A percentile compares a stretch with the other conserved stretches of the same genome.
Evolutionary conservation across 2,797 vertebrate genomes (phyloP).

Genomic region (Corythornis leucogaster): DNA sequence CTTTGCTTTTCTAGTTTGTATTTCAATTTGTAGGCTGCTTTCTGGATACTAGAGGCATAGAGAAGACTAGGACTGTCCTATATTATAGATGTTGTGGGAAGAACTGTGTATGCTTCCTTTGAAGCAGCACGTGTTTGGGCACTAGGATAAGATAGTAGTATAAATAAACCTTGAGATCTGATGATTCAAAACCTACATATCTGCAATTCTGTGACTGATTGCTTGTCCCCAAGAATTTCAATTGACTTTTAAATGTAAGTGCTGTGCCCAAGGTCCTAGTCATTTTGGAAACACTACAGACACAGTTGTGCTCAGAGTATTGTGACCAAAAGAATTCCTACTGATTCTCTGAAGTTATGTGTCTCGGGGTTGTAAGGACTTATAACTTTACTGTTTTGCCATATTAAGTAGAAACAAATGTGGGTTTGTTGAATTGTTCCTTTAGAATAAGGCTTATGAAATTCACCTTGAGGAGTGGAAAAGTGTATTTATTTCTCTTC

Average conservation of each 20-base stretch:
- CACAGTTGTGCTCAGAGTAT: not conserved
- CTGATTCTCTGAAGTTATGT: not conserved
- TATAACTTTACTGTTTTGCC: not conserved
- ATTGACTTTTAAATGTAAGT: not conserved
- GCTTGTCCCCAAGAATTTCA: not conserved
- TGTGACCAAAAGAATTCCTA: not conserved
- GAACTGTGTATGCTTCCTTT: not conserved
- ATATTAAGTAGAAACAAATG: not conserved
- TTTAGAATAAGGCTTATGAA: not conserved
- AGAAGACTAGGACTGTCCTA: not conserved
- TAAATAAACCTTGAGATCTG: not conserved
- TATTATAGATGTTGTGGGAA: not conserved
- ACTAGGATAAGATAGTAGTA: not conserved
- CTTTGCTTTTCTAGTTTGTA: not conserved
- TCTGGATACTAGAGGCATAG: not conserved
- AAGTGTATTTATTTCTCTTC: slow-evolving; percentile 29
- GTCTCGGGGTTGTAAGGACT: not conserved
- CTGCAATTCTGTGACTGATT: not conserved
- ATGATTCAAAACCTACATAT: not conserved
- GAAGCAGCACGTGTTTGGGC: not conserved
- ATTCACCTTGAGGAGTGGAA: not conserved
- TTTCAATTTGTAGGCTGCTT: not conserved
- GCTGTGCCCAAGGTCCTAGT: not conserved
- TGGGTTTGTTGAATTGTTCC: not conserved
- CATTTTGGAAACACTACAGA: not conserved